Base-by-base conservation (phyloP, 2,797 vertebrate genomes). In the Delichon dasypus region DNA sequence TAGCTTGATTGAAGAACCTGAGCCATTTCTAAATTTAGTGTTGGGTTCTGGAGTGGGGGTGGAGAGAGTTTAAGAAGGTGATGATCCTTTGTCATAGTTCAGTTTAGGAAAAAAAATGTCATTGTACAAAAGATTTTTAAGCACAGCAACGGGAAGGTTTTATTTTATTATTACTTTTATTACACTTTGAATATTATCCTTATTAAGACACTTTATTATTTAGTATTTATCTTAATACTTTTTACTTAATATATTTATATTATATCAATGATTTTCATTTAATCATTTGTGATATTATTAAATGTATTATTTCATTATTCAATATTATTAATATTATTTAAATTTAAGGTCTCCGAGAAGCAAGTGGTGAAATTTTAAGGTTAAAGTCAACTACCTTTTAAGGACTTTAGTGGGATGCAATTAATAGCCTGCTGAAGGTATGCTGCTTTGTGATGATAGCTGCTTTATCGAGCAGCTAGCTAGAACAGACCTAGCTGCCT, bases 341-440 rank as follows among this genome's bases (percentile, higher is more conserved):
- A 32, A 47, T 72, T 23, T 60, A 87, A 84, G 64, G 38, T 77
- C 20, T 82, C 36, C 85, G 67, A 42, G 29, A 79, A 74, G 57
- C 16, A 82, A 94, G 83, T 42, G 77, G 62, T 42, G 67, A 91
- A 82, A 68, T 71, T 95, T 95, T 95, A 88, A 70, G 38, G 82
- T 85, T 93, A 75, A 94, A 89, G 76, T 91, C 45, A 84, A 75
- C 91, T 86, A 45, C 51, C 20, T 74, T 85, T 67, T 90, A 94
- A 94, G 68, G 42, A 70, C 47, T 70, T 92, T 32, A 88, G 92
- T 94, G 68, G 77, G 94, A 85, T 85, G 75, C 90, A 93, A 94
- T 95, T 89, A 94, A 79, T 88, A 67, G 50, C 81, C 64, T 90
- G 82, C 82, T 95, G 90, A 96, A 96, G 62, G 54, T 95, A 84